Evolutionary conservation across 1,140 invertebrate species (phyloP), one percentile per base, ranked within the genome.

Genomic region (Ceratosolen fusciceps): DNA sequence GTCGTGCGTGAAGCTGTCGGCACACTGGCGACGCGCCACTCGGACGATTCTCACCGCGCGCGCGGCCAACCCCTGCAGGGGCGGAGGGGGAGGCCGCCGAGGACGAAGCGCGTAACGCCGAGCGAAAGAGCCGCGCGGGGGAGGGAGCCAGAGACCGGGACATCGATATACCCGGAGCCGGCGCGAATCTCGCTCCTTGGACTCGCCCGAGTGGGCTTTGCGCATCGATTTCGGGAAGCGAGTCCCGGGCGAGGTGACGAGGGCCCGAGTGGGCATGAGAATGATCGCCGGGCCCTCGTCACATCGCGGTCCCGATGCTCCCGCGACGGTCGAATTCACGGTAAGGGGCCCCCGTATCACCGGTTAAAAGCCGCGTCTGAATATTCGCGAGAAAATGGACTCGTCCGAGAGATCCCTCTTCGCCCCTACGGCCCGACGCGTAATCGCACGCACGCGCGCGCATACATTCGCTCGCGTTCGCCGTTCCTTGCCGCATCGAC

Each of bases 151-250:
- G 56, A 21, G 14, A 54, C 62, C 5, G 39, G 71, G 54, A 26
- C 24, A 29, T 54, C 43, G 47, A 54, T 56, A 49, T 19, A 49
- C 39, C 24, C 8, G 47, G 7, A 31, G 24, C 68, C 43, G 58
- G 56, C 31, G 65, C 19, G 37, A 89, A 89, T 91, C 10, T 47
- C 24, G 24, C 47, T 54, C 68, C 68, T 54, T 71, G 87, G 90
- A 90, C 84, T 90, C 88, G 86, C 84, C 90, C 89, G 49, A 2
- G 5, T 34, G 39, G 12, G 14, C 19, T 39, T 12, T 16, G 37
- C 54, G 58, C 19, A 19, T 8, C n/a, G n/a, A 9, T 1, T 65
- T 37, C 60, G 31, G 7, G 21, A 31, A 31, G 0, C 58, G 10
- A 7, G 29, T 31, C 9, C 19, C 10, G 9, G 26, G 0, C 24